These are phyloP conservation scores for Oscheius sp. DNA, from an alignment of 2,888 invertebrate genomes.

Conservation along the genomic window DNA sequence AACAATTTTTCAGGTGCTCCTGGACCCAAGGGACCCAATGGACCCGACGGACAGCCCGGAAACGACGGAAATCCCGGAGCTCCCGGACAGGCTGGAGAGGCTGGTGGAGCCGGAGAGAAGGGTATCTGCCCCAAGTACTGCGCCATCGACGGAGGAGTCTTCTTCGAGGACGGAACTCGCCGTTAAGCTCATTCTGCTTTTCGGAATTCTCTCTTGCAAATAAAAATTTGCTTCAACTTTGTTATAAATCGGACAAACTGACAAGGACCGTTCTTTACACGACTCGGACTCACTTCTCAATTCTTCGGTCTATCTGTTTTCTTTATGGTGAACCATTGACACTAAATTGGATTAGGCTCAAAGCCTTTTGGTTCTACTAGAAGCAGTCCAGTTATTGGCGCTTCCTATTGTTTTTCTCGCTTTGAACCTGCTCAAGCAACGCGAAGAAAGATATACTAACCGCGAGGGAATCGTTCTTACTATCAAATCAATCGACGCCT, in stretches of 20 bases:
- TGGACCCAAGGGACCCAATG: constrained; percentile 63
- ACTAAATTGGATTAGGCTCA: no score
- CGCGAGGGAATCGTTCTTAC: background rate
- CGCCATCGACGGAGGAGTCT: constrained; percentile 64
- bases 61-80: no score
- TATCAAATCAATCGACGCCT: background rate
- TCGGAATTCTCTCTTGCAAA: background rate
- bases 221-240: no score
- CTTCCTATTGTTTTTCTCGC: background rate
- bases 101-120: background rate
- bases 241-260: no score
- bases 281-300: no score
- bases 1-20: constrained; percentile 42
- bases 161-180: constrained; percentile 73
- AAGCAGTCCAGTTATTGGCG: background rate
- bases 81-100: no score
- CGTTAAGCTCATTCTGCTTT: constrained; percentile 47
- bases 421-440: background rate
- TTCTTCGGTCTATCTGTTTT: no score
- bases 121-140: constrained; percentile 45
- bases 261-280: no score
- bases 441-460: background rate
- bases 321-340: no score
- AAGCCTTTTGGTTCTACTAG: background rate
- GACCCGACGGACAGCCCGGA: no score